A percentile compares a stretch with the other conserved stretches of the same genome.
Evolutionary conservation across 2,888 invertebrate species (phyloP).

Genomic region (Cenopis cana): DNA sequence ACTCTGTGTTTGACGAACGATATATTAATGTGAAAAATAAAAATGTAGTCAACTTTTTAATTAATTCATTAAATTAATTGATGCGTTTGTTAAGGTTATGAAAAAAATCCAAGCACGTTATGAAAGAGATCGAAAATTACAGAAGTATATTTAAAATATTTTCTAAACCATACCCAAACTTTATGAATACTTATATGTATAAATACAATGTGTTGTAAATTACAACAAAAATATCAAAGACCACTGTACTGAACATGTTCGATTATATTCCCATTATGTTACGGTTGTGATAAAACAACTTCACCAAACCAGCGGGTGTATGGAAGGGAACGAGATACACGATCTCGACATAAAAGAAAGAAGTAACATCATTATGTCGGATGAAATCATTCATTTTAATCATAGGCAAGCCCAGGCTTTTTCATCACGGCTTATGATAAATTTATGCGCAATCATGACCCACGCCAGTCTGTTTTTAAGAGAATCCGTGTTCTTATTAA

Average conservation of each 20-base stretch:
- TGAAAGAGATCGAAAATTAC: too few species aligned
- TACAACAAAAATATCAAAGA: constrained; percentile 4
- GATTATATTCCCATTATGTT: background rate
- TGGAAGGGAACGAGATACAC: background rate
- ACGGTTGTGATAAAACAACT: background rate
- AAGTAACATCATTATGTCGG: constrained; percentile 33
- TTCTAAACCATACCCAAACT: too few species aligned
- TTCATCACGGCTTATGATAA: constrained; percentile 48
- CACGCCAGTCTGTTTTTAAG: constrained; percentile 34
- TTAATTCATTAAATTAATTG: too few species aligned
- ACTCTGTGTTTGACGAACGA: too few species aligned
- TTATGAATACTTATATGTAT: too few species aligned
- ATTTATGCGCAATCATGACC: constrained; percentile 59
- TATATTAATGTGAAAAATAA: too few species aligned
- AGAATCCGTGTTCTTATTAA: constrained; percentile 36
- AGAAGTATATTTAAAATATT: too few species aligned
- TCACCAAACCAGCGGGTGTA: background rate
- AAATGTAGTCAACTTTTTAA: too few species aligned
- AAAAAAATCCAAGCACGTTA: too few species aligned
- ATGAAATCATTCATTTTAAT: constrained; percentile 45
- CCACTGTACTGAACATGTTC: background rate
- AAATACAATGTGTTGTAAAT: too few species aligned
- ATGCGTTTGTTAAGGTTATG: too few species aligned
- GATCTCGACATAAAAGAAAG: constrained; percentile 13
- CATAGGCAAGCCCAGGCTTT: constrained; percentile 28